Conservation (phyloP, 2,113 vertebrate species). For the Oryzias curvinotus region DNA sequence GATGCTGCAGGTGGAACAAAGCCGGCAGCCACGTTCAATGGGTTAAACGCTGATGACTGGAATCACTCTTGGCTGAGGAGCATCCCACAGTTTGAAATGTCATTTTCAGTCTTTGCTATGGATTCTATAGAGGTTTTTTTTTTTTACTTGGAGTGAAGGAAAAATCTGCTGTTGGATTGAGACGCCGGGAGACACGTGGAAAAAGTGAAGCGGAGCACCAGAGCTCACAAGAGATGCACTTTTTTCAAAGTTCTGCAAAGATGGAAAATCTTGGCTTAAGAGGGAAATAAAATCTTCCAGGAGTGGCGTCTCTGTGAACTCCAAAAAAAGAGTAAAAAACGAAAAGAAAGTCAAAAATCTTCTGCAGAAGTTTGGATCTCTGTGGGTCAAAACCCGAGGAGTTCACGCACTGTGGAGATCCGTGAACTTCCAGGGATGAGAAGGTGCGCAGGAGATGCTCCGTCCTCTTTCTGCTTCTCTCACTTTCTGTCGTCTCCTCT, state of each 20-base stretch:
- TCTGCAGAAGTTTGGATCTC: constrained; percentile 35
- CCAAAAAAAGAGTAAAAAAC: not conserved
- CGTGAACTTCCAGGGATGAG: constrained; percentile 34
- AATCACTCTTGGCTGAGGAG: constrained; percentile 22
- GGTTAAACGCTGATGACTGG: constrained; percentile 25
- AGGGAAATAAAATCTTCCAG: constrained; percentile 37
- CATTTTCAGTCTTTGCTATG: constrained; percentile 53
- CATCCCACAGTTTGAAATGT: constrained; percentile 54
- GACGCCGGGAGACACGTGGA: constrained; percentile 55
- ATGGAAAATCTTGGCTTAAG: constrained; percentile 42
- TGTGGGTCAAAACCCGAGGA: constrained; percentile 3
- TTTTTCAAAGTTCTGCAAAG: constrained; percentile 41
- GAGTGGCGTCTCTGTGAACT: constrained; percentile 34
- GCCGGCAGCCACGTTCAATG: constrained; percentile 42
- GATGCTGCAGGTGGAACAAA: constrained; percentile 26
- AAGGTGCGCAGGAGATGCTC: constrained; percentile 63
- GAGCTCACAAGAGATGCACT: constrained; percentile 33
- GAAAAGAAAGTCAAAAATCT: not conserved
- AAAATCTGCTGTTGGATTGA: constrained; percentile 43
- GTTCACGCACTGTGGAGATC: constrained; percentile 33
- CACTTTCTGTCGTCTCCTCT: constrained; percentile 56
- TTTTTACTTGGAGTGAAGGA: not conserved
- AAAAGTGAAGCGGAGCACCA: constrained; percentile 53
- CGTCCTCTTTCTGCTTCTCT: constrained; percentile 60
- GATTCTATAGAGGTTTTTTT: not conserved